Evolutionary conservation across 1,140 invertebrate species (phyloP).

Genomic region (Aplysia californica): DNA sequence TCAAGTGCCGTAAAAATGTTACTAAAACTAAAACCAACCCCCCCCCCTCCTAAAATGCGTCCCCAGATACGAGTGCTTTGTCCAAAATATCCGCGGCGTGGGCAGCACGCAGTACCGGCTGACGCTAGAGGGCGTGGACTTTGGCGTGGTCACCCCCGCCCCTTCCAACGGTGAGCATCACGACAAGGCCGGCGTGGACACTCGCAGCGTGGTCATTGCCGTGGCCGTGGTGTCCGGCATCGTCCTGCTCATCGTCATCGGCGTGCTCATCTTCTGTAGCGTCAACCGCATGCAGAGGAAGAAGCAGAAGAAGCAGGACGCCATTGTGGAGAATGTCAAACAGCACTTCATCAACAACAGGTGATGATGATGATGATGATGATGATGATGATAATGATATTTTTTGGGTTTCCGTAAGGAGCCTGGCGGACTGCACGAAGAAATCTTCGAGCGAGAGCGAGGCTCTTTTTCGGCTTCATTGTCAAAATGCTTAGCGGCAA

Average conservation of each 20-base stretch:
- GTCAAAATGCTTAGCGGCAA: too few species aligned
- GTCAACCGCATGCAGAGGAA: constrained; percentile 31
- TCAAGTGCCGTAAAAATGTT: too few species aligned
- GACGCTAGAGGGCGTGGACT: constrained; percentile 40
- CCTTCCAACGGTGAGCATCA: background rate
- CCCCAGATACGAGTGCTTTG: constrained; percentile 51
- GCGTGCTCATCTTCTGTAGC: constrained; percentile 39
- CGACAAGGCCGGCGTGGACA: constrained; percentile 23
- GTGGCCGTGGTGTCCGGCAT: constrained; percentile 47
- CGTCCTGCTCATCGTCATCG: constrained; percentile 37
- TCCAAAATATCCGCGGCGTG: constrained; percentile 48
- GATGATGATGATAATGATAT: too few species aligned
- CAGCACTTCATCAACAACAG: constrained; percentile 48
- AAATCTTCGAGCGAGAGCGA: too few species aligned
- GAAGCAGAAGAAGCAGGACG: constrained; percentile 35
- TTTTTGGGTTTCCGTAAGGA: too few species aligned
- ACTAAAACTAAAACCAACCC: too few species aligned
- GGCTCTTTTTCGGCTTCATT: too few species aligned
- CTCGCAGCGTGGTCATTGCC: constrained; percentile 44
- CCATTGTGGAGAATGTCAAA: constrained; percentile 46
- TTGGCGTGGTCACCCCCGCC: constrained; percentile 9
- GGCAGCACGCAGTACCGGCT: constrained; percentile 44
- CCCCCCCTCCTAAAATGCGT: too few species aligned
- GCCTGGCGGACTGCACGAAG: too few species aligned
- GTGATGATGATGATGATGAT: too few species aligned